These are phyloP conservation scores for Phalloptychus januarius DNA, from an alignment of 2,797 vertebrate genomes.

Conservation along the genomic window DNA sequence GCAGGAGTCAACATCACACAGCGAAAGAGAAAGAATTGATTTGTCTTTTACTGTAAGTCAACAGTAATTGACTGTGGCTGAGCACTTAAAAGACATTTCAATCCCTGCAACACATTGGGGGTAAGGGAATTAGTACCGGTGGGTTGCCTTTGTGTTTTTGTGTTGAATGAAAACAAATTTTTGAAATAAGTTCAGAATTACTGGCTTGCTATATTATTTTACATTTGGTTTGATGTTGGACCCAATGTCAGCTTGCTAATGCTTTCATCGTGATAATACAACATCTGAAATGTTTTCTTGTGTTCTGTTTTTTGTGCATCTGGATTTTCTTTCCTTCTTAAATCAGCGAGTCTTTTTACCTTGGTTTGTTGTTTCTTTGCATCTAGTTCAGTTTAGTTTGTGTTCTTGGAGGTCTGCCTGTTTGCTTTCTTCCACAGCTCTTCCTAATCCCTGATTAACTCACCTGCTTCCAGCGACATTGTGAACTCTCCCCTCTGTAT, in stretches of 20 bases:
- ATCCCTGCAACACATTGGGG: constrained; percentile 38
- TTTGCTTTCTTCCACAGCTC: background rate
- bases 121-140: constrained; percentile 50
- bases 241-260: background rate
- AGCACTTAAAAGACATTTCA: constrained; percentile 57
- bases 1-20: constrained; percentile 54
- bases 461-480: background rate
- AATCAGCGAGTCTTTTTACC: background rate
- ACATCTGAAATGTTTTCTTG: too few relatives aligned
- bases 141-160: constrained; percentile 42
- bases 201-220: constrained; percentile 20
- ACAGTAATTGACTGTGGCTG: constrained; percentile 69
- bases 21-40: constrained; percentile 57
- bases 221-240: constrained; percentile 23
- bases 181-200: constrained; percentile 15
- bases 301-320: background rate
- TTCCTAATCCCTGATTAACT: background rate
- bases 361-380: background rate
- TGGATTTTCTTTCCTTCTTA: background rate
- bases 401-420: background rate
- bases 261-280: background rate
- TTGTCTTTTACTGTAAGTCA: constrained; percentile 70
- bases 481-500: background rate
- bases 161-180: constrained; percentile 27
- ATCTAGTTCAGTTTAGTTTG: background rate